These are phyloP conservation scores for Chanos chanos DNA, from an alignment of 2,797 vertebrate genomes.

Conservation along the genomic window DNA sequence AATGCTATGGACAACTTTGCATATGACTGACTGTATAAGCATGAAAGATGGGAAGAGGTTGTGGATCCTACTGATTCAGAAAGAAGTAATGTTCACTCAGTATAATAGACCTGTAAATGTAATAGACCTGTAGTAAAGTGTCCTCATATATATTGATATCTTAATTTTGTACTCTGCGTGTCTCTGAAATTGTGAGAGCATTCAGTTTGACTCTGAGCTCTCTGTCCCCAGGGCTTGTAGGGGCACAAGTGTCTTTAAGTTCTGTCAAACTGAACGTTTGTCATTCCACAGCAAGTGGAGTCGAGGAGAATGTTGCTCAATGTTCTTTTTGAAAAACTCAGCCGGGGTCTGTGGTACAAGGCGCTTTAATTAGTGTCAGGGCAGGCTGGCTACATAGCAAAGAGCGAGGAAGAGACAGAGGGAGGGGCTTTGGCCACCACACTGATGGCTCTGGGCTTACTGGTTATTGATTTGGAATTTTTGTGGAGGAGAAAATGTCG, in stretches of 20 bases:
- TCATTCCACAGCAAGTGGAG: conserved; percentile 60
- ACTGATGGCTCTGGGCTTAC: conserved; percentile 32
- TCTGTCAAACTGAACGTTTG: conserved; percentile 55
- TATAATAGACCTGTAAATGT: too few relatives aligned
- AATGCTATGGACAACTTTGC: too few relatives aligned
- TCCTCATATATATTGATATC: too few relatives aligned
- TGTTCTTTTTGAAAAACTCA: conserved; percentile 51
- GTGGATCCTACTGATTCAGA: too few relatives aligned
- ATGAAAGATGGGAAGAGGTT: too few relatives aligned
- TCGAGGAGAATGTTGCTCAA: conserved; percentile 53
- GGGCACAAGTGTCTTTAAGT: conserved; percentile 22
- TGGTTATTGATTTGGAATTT: not conserved
- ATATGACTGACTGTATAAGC: too few relatives aligned
- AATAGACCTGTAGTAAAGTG: too few relatives aligned
- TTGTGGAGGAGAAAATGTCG: not conserved
- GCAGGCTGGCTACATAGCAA: conserved; percentile 52
- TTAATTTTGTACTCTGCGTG: not conserved
- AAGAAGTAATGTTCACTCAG: too few relatives aligned
- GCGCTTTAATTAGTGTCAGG: conserved; percentile 51
- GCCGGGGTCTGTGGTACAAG: conserved; percentile 52
- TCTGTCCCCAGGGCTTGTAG: conserved; percentile 14
- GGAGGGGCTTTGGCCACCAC: conserved; percentile 48
- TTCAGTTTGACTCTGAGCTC: not conserved
- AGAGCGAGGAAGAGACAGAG: conserved; percentile 33
- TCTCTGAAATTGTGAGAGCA: conserved; percentile 21